These are phyloP conservation scores for Gracilinanus agilis DNA, from an alignment of 2,113 vertebrate genomes.

Conservation along the genomic window DNA sequence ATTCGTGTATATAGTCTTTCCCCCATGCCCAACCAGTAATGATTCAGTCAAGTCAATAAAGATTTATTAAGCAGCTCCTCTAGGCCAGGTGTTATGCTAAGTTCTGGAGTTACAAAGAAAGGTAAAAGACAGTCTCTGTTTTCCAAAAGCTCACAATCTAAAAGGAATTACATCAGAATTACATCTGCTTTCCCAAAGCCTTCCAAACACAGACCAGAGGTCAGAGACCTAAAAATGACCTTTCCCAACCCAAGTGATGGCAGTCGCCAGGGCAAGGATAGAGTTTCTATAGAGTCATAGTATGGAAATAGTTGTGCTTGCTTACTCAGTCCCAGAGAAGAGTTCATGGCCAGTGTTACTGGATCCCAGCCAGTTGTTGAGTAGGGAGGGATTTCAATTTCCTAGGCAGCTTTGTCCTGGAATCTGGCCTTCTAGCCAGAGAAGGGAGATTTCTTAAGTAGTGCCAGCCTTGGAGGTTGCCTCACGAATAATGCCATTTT, in stretches of 20 bases:
- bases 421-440: background rate
- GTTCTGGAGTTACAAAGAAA: background rate
- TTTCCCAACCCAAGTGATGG: background rate
- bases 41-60: background rate
- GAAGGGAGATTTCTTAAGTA: background rate
- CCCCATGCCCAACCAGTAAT: background rate
- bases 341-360: background rate
- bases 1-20: background rate
- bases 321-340: background rate
- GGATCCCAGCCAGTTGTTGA: background rate
- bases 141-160: background rate
- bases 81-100: background rate
- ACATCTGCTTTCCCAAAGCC: background rate
- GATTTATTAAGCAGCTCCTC: background rate
- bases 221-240: background rate
- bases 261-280: background rate
- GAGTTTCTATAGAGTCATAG: background rate
- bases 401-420: too few relatives aligned
- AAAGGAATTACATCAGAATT: background rate
- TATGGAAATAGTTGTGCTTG: background rate
- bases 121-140: background rate
- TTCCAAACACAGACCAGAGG: background rate
- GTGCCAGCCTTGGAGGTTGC: background rate
- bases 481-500: background rate
- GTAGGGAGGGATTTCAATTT: background rate